Percentiles rank a stretch among this genome's conserved stretches.
These are phyloP conservation scores for Lathronympha strigana DNA, from an alignment of 2,888 invertebrate species.

Conservation along the genomic window DNA sequence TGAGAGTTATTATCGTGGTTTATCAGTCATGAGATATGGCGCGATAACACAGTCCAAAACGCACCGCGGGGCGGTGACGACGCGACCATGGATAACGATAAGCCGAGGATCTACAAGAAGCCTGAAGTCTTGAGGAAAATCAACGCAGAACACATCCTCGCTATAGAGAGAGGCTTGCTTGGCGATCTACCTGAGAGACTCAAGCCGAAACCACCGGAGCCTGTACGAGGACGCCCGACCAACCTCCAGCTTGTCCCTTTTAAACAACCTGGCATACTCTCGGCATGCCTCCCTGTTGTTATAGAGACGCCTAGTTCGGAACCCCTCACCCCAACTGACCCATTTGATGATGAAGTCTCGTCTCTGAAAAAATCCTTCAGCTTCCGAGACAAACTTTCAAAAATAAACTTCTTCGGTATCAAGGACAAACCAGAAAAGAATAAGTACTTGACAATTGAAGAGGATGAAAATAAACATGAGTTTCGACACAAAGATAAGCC, in stretches of 20 bases:
- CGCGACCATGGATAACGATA: constrained; percentile 72
- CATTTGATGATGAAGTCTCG: constrained; percentile 58
- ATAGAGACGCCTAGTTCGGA: constrained; percentile 64
- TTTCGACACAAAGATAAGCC: constrained; percentile 42
- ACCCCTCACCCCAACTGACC: constrained; percentile 55
- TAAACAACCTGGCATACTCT: constrained; percentile 74
- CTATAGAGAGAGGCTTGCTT: constrained; percentile 74
- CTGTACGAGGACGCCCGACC: constrained; percentile 64
- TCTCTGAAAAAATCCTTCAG: constrained; percentile 76
- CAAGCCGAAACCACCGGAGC: constrained; percentile 63
- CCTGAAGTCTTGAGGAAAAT: constrained; percentile 72
- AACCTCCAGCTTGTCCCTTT: constrained; percentile 67
- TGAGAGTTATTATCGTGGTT: constrained; percentile 59
- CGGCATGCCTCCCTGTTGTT: constrained; percentile 67
- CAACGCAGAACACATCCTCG: constrained; percentile 69
- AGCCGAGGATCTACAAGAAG: constrained; percentile 61
- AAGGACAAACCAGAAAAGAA: constrained; percentile 61
- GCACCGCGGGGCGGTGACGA: constrained; percentile 65
- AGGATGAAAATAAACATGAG: constrained; percentile 54
- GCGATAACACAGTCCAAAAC: constrained; percentile 68
- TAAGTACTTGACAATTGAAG: constrained; percentile 64
- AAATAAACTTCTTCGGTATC: constrained; percentile 68
- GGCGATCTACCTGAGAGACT: constrained; percentile 74
- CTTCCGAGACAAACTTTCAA: constrained; percentile 72
- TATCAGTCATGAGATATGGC: constrained; percentile 68